A percentile compares a stretch with the other conserved stretches of the same genome.
Evolutionary conservation across 1,140 invertebrate species (phyloP).

Genomic region (Protaetia brevitarsis): DNA sequence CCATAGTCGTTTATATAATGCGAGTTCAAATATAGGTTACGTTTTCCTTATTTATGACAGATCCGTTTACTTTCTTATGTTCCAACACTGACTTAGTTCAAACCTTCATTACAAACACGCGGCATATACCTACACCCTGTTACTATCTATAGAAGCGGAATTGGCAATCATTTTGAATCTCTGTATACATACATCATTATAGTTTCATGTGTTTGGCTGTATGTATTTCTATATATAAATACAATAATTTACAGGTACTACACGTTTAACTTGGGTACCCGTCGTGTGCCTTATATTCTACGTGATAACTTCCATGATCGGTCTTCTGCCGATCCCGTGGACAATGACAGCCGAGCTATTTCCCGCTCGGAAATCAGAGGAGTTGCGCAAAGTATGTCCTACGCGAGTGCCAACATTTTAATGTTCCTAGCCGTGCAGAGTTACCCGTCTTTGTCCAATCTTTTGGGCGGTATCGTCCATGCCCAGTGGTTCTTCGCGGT

Average conservation of each 20-base stretch:
- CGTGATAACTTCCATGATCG: conserved; percentile 57
- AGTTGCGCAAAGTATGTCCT: conserved; percentile 53
- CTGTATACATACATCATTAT: too few relatives aligned
- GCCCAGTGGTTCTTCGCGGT: conserved; percentile 68
- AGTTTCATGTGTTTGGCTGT: background rate
- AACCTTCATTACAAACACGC: too few relatives aligned
- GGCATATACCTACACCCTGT: too few relatives aligned
- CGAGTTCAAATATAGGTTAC: too few relatives aligned
- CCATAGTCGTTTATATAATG: too few relatives aligned
- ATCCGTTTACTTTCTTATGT: too few relatives aligned
- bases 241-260: conserved; percentile 30
- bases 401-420: conserved; percentile 52
- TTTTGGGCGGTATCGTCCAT: conserved; percentile 57
- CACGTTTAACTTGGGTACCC: conserved; percentile 35
- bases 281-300: conserved; percentile 52
- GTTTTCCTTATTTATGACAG: too few relatives aligned
- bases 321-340: conserved; percentile 59
- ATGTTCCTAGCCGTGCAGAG: conserved; percentile 56
- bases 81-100: too few relatives aligned
- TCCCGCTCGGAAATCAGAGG: conserved; percentile 59
- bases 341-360: conserved; percentile 62
- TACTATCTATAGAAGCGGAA: too few relatives aligned
- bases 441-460: conserved; percentile 48
- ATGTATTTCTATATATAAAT: conserved; percentile 24
- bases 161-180: too few relatives aligned